A percentile compares a stretch with the other conserved stretches of the same genome.
Conservation (phyloP, 1,140 invertebrate genomes). For the Drosophila tristis region DNA sequence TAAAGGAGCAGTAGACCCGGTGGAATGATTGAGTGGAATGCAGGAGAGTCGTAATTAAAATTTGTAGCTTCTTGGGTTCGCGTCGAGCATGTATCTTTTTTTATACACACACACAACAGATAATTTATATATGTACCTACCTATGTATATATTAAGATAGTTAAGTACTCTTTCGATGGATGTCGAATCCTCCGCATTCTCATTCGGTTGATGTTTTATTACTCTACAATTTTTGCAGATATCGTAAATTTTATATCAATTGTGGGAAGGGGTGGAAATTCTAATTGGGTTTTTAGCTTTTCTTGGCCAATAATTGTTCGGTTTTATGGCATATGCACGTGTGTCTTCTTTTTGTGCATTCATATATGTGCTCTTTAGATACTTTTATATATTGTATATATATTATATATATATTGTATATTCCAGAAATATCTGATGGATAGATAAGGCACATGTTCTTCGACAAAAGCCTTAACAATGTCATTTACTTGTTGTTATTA, state of each 20-base stretch:
- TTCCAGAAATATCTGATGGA: too few species aligned
- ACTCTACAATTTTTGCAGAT: conserved; percentile 28
- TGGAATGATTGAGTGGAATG: conserved; percentile 55
- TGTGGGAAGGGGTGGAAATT: background rate
- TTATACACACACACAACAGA: background rate
- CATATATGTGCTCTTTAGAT: background rate
- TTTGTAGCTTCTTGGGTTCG: conserved; percentile 33
- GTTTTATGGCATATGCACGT: too few species aligned
- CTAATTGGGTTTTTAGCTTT: too few species aligned
- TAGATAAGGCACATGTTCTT: too few species aligned
- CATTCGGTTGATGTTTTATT: conserved; percentile 24
- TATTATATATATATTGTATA: too few species aligned
- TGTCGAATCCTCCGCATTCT: background rate
- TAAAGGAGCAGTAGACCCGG: conserved; percentile 3
- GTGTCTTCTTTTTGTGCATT: background rate
- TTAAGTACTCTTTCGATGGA: conserved; percentile 1
- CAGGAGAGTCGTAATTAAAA: conserved; percentile 52
- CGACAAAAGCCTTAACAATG: too few species aligned
- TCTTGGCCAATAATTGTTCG: too few species aligned
- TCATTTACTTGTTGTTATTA: too few species aligned
- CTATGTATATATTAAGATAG: background rate
- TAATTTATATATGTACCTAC: conserved; percentile 9
- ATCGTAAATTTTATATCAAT: conserved; percentile 29
- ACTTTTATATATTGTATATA: too few species aligned
- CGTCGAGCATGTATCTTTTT: conserved; percentile 15